Conservation (phyloP, 2,113 vertebrate species). For the Oncorhynchus masou region DNA sequence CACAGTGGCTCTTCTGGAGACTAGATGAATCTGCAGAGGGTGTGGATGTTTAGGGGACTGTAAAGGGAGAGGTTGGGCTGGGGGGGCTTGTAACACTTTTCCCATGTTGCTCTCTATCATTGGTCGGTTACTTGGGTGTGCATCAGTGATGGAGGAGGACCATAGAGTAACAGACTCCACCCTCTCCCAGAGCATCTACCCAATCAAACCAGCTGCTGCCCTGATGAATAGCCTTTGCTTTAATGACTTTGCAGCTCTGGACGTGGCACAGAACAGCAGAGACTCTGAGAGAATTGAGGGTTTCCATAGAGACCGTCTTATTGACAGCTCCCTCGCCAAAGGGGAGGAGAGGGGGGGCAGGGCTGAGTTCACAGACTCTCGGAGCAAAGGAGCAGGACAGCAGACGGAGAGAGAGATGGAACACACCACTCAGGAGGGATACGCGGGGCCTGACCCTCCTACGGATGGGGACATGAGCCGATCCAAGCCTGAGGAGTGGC, state of each 20-base stretch:
- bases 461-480: constrained; percentile 51
- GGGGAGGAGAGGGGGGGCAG: not conserved
- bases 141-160: constrained; percentile 45
- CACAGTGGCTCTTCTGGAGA: too few species aligned
- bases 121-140: constrained; percentile 37
- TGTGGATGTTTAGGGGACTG: too few species aligned
- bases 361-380: not conserved
- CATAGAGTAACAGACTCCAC: constrained; percentile 35
- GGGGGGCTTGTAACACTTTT: too few species aligned
- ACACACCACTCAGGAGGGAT: constrained; percentile 27
- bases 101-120: not conserved
- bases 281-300: constrained; percentile 11
- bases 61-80: too few species aligned
- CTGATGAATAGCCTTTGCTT: constrained; percentile 38
- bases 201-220: constrained; percentile 22
- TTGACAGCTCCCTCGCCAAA: too few species aligned
- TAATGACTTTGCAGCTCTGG: constrained; percentile 29
- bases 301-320: too few species aligned
- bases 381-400: too few species aligned
- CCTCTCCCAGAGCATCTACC: constrained; percentile 18
- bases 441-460: constrained; percentile 45
- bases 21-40: too few species aligned
- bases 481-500: constrained; percentile 58
- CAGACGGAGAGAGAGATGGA: constrained; percentile 1
- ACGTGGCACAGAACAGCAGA: constrained; percentile 27